Base-by-base conservation (phyloP, 2,888 invertebrate species). In the Crossocerus cetratus region DNA sequence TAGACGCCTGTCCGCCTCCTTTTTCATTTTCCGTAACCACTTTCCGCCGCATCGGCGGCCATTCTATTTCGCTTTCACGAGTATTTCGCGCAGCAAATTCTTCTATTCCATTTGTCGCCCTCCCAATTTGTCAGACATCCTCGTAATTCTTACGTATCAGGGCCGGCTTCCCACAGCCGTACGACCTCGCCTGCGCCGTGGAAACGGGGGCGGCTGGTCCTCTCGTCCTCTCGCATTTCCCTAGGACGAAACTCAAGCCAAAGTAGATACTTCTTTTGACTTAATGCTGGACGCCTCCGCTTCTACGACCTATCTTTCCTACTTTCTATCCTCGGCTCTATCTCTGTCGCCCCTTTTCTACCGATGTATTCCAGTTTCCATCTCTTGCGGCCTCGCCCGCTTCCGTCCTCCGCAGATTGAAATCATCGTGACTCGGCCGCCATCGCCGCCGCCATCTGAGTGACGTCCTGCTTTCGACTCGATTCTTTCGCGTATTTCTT, bases 141-240 rank as follows among this genome's bases (percentile, higher is more conserved):
- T 22, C 22, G 49, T 60, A 49, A 22, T 60, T 59, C 59, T 59
- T 59, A n/a, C n/a, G n/a, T n/a, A 59, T 59, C 43, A 32, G 32
- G 3, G 11, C 32, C 11, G 2, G 32, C 2, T 49, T 4, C 49
- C 3, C n/a, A 16, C 5, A n/a, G 49, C 49, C n/a, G 14, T 4
- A 16, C n/a, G 49, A 14, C 14, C 49, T 13, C 49, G 8, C 14
- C 14, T 49, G 8, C 16, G 3, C 49, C n/a, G 16, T 3, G 16
- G 1, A 60, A 60, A 20, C 45, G 44, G 21, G 21, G 18, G 60
- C 60, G 59, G 44, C 43, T 20, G n/a, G 11, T 2, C 3, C 2
- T 42, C 32, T 18, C 18, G 18, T 16, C 44, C 32, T 14, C 59
- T 20, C 22, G 45, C 14, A 21, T 11, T 14, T 32, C 2, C 11